Base-by-base conservation (phyloP, 2,888 invertebrate species). In the Stegophylla sp. region DNA sequence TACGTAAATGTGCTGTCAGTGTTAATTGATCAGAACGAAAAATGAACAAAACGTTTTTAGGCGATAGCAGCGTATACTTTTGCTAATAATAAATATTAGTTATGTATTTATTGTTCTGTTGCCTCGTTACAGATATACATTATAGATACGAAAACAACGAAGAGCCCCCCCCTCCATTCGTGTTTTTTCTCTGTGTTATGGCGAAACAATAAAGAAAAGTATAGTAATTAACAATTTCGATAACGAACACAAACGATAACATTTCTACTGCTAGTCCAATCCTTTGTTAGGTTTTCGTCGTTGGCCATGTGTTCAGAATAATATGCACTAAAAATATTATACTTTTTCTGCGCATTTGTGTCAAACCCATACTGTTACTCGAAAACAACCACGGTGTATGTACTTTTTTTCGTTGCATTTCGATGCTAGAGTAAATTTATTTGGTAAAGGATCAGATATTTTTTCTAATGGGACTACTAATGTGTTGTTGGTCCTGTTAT, bases 21-120 rank as follows among this genome's bases (percentile, higher is more conserved):
- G 17, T 67, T 45, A 67, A 67, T 67, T 67, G 17, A 67, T 67
- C 26, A 26, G 45, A 48, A 17, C 45, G 26, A 12, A 67, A 66
- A 43, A 66, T 15, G 23, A 66, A 20, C n/a, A 34, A 43, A 45
- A 66, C 66, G 23, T 66, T 43, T 23, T 43, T 66, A 7, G 23
- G 43, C 23, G 23, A 66, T 66, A 15, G 7, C 34, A 34, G 7
- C 34, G 34, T 34, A 7, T 7, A 3, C 3, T 7, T 34, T 7
- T 5, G 20, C 56, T 5, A 56, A 10, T 20, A 0, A 23, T 1
- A 56, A 56, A 23, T 12, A 28, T 17, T 61, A 15, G 15, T n/a
- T 26, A 15, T 3, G 23, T 26, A 12, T 59, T 26, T 26, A 26
- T 3, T 59, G 7, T 15, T n/a, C 53, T 7, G 20, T n/a, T n/a